Evolutionary conservation across 2,888 invertebrate genomes (phyloP), one percentile per base, ranked within the genome.

Genomic region (Platycheirus rosarum): DNA sequence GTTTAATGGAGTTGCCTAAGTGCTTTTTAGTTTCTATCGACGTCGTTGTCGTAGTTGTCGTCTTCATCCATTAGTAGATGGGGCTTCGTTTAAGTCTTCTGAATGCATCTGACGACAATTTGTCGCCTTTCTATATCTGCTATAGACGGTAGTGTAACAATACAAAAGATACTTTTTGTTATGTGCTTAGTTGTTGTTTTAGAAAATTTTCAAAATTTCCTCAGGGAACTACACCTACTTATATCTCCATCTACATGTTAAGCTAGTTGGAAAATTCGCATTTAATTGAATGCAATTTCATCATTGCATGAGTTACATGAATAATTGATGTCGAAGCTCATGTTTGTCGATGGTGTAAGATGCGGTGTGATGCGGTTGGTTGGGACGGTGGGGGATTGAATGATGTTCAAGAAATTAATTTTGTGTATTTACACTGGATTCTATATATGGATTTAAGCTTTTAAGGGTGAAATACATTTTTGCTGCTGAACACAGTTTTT

Each of bases 201-300:
- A 11, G 23, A 55, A 44, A 55, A 63, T 44, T 74, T 63, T 48
- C 16, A 23, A 66, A 51, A 65, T 75, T 70, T 63, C 44, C 49
- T 74, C 32, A 20, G 55, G 69, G 29, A 60, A 32, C 29, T 23
- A 23, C 6, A 23, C 29, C 29, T 7, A 32, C 7, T 32, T 7
- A 8, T 7, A 6, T 8, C 29, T 32, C 68, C 69, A 75, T 63
- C 51, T 75, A 75, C 65, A 57, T 44, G 9, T 5, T 26, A 57
- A 68, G 48, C 26, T 74, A 37, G 55, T 74, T 37, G 57, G 23
- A 70, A 65, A 69, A 70, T 60, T 70, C 69, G 40, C 46, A 16
- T 80, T 65, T 80, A 80, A 75, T 80, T 80, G 79, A 80, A 80
- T 80, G 75, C 75, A 80, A 75, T 75, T 65, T 70, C 46, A 80